Conservation (phyloP, 2,113 vertebrate species). For the Seriola dumerili region DNA sequence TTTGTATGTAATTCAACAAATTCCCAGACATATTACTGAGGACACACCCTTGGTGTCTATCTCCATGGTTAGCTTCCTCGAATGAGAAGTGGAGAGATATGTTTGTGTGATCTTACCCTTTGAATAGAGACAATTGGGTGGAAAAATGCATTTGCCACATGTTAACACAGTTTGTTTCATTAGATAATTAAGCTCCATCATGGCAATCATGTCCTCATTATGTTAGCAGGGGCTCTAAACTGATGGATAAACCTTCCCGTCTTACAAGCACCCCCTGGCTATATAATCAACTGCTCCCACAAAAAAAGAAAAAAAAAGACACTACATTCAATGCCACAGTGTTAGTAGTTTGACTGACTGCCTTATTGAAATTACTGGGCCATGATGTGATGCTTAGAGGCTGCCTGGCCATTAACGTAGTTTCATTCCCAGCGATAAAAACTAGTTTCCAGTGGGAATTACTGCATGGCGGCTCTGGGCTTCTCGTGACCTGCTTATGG, state of each 20-base stretch:
- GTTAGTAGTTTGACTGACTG: constrained; percentile 17
- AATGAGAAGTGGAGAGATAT: background rate
- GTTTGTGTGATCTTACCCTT: background rate
- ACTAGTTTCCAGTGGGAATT: constrained; percentile 29
- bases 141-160: background rate
- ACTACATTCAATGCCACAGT: background rate
- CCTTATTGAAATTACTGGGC: constrained; percentile 44
- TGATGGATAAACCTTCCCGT: background rate
- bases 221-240: background rate
- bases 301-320: background rate
- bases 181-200: background rate
- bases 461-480: constrained; percentile 22
- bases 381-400: constrained; percentile 12
- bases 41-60: background rate
- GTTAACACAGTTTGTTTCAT: background rate
- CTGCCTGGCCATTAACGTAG: constrained; percentile 12
- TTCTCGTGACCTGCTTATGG: constrained; percentile 71
- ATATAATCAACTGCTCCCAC: background rate
- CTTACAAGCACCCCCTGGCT: background rate
- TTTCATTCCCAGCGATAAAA: constrained; percentile 41
- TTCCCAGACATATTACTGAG: too few species aligned
- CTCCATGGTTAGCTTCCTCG: background rate
- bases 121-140: background rate
- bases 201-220: background rate
- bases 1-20: too few species aligned